Conservation (phyloP, 1,140 invertebrate genomes). For the Aphelinus certus region DNA sequence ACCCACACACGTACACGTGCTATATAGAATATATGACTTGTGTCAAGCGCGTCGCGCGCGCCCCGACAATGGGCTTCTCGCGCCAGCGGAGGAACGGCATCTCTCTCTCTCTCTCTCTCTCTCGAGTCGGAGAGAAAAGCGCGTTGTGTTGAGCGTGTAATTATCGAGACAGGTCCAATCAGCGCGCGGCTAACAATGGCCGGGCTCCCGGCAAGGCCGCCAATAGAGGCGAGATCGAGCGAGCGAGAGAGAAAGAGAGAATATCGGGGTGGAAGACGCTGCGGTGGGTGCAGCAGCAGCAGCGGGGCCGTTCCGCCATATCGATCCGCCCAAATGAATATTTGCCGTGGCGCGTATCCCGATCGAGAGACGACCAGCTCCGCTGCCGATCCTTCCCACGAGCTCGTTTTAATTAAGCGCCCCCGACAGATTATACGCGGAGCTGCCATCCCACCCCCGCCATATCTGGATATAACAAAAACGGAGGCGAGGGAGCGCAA, state of each 20-base stretch:
- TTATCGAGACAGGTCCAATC: slow-evolving; percentile 10
- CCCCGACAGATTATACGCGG: not conserved
- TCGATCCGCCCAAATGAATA: not conserved
- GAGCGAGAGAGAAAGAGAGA: not conserved
- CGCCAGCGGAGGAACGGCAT: not conserved
- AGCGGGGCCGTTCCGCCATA: too few relatives aligned
- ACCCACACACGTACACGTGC: not conserved
- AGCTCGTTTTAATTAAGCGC: slow-evolving; percentile 11
- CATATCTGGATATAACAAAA: too few relatives aligned
- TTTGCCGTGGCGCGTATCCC: not conserved
- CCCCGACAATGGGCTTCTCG: not conserved
- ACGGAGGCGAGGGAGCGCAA: too few relatives aligned
- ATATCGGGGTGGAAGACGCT: not conserved
- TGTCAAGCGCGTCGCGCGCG: not conserved
- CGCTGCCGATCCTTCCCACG: not conserved
- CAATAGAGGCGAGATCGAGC: not conserved
- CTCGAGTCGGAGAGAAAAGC: not conserved
- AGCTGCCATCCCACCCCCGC: too few relatives aligned
- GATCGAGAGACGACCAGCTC: not conserved
- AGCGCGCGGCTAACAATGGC: not conserved
- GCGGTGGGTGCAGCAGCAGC: not conserved
- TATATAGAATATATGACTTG: not conserved
- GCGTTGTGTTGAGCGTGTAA: slow-evolving; percentile 4
- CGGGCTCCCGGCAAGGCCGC: not conserved
- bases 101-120: not conserved